Percentiles rank a stretch among this genome's conserved stretches.
phyloP scores from a whole-genome alignment of 2,797 vertebrate species.

The Leptatherina wallacei region DNA sequence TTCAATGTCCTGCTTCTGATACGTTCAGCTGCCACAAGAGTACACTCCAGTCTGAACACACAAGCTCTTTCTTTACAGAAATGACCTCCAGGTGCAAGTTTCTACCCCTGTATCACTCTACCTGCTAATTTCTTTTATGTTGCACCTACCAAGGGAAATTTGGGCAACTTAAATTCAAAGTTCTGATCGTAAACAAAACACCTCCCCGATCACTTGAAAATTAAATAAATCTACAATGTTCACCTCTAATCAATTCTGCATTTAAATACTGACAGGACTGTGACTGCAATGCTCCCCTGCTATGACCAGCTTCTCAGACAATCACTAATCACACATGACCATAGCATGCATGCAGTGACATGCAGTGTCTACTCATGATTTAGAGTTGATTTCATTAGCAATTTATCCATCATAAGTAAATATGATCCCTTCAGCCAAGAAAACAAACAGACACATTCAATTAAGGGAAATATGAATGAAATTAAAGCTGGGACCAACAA shows the following conservation, averaged over 20 bases:
- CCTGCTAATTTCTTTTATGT: constrained; percentile 3
- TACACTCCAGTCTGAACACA: constrained; percentile 16
- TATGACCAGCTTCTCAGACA: not conserved
- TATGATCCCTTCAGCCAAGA: not conserved
- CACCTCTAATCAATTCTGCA: not conserved
- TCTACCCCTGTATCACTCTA: constrained; percentile 14
- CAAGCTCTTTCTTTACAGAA: constrained; percentile 16
- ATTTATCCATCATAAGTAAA: not conserved
- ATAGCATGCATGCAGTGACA: not conserved
- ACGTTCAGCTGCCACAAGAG: constrained; percentile 47
- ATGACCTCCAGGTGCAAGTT: constrained; percentile 23
- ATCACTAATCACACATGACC: not conserved
- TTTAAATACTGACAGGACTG: not conserved
- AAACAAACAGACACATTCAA: not conserved
- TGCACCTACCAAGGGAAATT: not conserved
- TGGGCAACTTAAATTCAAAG: constrained; percentile 1
- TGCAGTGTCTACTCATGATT: not conserved
- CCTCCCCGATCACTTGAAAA: not conserved
- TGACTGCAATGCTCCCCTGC: not conserved
- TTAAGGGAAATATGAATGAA: not conserved
- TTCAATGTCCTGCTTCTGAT: constrained; percentile 48
- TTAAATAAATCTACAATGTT: constrained; percentile 10
- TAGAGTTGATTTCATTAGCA: not conserved
- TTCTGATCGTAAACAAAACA: not conserved
- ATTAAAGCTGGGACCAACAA: not conserved